Base-by-base conservation (phyloP, 2,888 invertebrate genomes). In the Odiellus spinosus region DNA sequence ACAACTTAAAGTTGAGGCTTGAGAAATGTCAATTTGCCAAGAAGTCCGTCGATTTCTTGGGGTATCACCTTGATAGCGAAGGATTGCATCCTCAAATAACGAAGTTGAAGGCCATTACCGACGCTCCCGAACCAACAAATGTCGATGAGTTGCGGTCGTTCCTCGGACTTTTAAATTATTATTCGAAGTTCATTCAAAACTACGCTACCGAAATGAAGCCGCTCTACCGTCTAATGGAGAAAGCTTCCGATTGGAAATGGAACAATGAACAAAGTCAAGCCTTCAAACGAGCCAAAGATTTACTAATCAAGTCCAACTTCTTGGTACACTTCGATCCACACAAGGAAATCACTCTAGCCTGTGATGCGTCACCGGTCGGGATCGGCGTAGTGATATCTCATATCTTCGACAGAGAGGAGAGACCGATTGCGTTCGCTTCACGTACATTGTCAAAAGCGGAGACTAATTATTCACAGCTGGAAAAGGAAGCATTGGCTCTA, bases 91-190 rank as follows among this genome's bases (percentile, higher is more conserved):
- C 57, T 8, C 42, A 49, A 8, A 44, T 49, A 11, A 46, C 52
- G 15, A 59, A 58, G 40, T 45, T 57, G 3, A 42, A 55, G 39
- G 60, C 56, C 0, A 54, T 61, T 8, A 36, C 40, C 5, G 46
- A 59, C 15, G 51, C 56, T 47, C 56, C 56, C 32, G 34, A 40
- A n/a, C 51, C 52, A 40, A 42, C n/a, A 3, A 39, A 46, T 41
- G 50, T 43, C 11, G 26, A 15, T 5, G 49, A 45, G 21, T 40
- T 52, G 5, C 2, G 44, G 8, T 45, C 52, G n/a, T 49, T 19
- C 18, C 11, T 53, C 12, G 52, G 48, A 17, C 34, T 53, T 41
- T 45, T 53, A 8, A 48, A 53, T 40, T 53, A 35, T 46, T 46
- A 53, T 38, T 43, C 26, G 3, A 6, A 26, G 12, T 53, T 49